phyloP scores from a whole-genome alignment of 2,888 invertebrate species.

The Herminia tarsipennalis region DNA sequence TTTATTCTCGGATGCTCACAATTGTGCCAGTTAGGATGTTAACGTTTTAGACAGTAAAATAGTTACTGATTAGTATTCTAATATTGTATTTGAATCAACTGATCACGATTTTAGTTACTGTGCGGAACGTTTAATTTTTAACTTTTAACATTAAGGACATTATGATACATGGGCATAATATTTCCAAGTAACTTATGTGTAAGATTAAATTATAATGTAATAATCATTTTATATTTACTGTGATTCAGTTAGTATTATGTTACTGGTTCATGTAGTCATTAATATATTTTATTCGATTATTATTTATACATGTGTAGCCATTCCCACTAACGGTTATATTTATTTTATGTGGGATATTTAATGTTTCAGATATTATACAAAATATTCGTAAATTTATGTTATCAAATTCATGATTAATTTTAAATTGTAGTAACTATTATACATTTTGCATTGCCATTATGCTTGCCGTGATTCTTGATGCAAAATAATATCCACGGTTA shows the following conservation, averaged over 20 bases:
- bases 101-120: constrained; percentile 56
- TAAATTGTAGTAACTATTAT: constrained; percentile 14
- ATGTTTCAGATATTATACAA: constrained; percentile 37
- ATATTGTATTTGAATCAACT: constrained; percentile 53
- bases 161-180: constrained; percentile 60
- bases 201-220: constrained; percentile 46
- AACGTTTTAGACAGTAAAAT: constrained; percentile 68
- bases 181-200: constrained; percentile 57
- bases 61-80: constrained; percentile 67
- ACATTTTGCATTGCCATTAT: constrained; percentile 34
- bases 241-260: constrained; percentile 77
- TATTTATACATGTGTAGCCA: constrained; percentile 40
- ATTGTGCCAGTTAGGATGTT: constrained; percentile 80
- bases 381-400: constrained; percentile 24
- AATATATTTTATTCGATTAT: constrained; percentile 55
- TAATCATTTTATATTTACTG: constrained; percentile 72
- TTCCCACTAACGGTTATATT: constrained; percentile 38
- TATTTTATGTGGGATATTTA: constrained; percentile 40
- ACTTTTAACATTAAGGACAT: constrained; percentile 43
- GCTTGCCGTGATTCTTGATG: constrained; percentile 33
- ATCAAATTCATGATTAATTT: constrained; percentile 23
- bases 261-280: constrained; percentile 58
- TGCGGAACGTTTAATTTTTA: constrained; percentile 39
- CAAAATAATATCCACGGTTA: constrained; percentile 10
- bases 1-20: constrained; percentile 76